Percentiles rank a stretch among this genome's conserved stretches.
These are phyloP conservation scores for Cerceris ruficornis DNA, from an alignment of 2,888 invertebrate genomes.

Conservation along the genomic window DNA sequence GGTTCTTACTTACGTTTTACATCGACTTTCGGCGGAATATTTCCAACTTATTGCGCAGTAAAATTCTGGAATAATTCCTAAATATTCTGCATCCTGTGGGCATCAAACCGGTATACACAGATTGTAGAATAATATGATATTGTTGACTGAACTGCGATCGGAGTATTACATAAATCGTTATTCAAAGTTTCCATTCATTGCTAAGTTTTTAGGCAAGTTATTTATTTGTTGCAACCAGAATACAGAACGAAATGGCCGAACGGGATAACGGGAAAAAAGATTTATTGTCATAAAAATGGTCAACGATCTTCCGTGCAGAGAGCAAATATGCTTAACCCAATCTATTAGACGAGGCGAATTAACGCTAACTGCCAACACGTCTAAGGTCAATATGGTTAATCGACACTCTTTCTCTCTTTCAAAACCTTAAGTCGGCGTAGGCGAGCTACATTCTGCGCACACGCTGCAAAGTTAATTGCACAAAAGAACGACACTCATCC, in stretches of 20 bases:
- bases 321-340: conserved; percentile 38
- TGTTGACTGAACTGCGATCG: too few species aligned
- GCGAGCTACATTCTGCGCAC: conserved; percentile 31
- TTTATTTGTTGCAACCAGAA: not conserved
- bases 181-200: too few species aligned
- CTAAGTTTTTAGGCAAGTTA: too few species aligned
- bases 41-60: too few species aligned
- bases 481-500: conserved; percentile 3
- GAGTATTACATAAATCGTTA: too few species aligned
- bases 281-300: not conserved
- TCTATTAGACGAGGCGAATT: conserved; percentile 40
- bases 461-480: conserved; percentile 5
- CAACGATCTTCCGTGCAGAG: not conserved
- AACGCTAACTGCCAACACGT: conserved; percentile 47
- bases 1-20: too few species aligned
- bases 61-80: too few species aligned
- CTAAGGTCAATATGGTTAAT: conserved; percentile 54
- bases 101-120: too few species aligned
- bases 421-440: conserved; percentile 42
- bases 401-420: conserved; percentile 42
- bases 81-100: too few species aligned
- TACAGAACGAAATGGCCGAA: not conserved
- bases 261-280: not conserved
- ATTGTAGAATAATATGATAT: too few species aligned
- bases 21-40: too few species aligned